Base-by-base conservation (phyloP, 64 coral and sea anemone species). In the Montipora foliosa region DNA sequence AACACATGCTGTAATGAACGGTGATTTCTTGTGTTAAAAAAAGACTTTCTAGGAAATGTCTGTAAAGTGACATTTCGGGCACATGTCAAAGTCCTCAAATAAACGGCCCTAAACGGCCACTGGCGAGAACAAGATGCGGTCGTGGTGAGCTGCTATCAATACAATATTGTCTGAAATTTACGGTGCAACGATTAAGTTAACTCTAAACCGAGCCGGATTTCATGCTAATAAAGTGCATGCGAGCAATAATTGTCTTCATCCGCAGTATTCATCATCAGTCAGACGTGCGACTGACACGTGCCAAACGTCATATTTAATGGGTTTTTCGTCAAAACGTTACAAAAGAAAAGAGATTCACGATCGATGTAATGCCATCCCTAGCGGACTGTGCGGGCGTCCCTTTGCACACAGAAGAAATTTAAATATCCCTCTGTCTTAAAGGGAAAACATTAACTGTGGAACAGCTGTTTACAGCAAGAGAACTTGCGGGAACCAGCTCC, bases 211-310 rank as follows among this genome's bases (percentile, higher is more conserved):
- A 71, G 10, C 19, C 16, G 45, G 11, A 57, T 57, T 68, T 84
- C 17, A 69, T 13, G 48, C 59, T 69, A 10, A 46, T 72, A 22
- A 47, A 46, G 44, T 9, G 25, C 21, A 12, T 37, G 37, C 37
- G 37, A 37, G 37, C 37, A 37, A 37, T 37, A 37, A 37, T 37
- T 37, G 37, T 37, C 37, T 37, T 37, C 37, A 37, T 37, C 37
- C 37, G 37, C 37, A 37, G 37, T 37, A 37, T 37, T 37, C 37
- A 37, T 37, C 37, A 86, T 70, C 51, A 71, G 45, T 48, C 44
- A 68, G 61, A 84, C 61, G 82, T 72, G 82, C 82, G 66, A 86
- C 82, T 24, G 49, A 86, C 82, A 86, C 82, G 82, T 86, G 82
- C 82, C 82, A 86, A 22, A 86, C 46, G 62, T 86, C 82, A 84